Percentiles rank a stretch among this genome's conserved stretches.
phyloP scores from a whole-genome alignment of 2,888 invertebrate genomes.

The Dryocosmus kuriphilus region DNA sequence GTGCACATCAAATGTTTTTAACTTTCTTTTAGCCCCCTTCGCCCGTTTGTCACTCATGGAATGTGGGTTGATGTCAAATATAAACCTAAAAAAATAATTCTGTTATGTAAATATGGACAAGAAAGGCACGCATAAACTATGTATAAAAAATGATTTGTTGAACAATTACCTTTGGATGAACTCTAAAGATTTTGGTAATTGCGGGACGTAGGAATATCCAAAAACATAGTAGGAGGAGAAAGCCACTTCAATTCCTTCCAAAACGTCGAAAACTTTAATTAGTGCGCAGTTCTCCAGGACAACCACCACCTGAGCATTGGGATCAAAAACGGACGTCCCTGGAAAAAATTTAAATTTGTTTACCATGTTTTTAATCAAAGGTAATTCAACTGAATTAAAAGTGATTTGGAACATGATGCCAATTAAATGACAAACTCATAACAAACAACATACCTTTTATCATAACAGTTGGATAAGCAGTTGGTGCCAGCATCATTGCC shows the following conservation, averaged over 20 bases:
- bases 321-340: neutral
- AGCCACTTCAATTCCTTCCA: neutral
- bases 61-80: too few relatives aligned
- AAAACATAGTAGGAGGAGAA: neutral
- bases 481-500: neutral
- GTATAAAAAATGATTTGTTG: neutral
- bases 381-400: too few relatives aligned
- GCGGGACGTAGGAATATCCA: neutral
- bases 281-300: neutral
- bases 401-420: neutral
- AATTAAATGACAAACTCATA: neutral
- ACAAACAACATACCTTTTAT: neutral
- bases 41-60: too few relatives aligned
- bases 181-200: neutral
- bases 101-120: neutral
- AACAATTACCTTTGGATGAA: neutral
- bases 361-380: too few relatives aligned
- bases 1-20: too few relatives aligned
- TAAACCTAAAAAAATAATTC: too few relatives aligned
- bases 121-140: neutral
- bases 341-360: neutral
- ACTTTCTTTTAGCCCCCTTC: too few relatives aligned
- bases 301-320: neutral
- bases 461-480: neutral
- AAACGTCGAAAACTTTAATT: neutral